A percentile compares a stretch with the other conserved stretches of the same genome.
phyloP scores from a whole-genome alignment of 92 coral and sea anemone genomes.

The Hydrozoanthus gracilis region DNA sequence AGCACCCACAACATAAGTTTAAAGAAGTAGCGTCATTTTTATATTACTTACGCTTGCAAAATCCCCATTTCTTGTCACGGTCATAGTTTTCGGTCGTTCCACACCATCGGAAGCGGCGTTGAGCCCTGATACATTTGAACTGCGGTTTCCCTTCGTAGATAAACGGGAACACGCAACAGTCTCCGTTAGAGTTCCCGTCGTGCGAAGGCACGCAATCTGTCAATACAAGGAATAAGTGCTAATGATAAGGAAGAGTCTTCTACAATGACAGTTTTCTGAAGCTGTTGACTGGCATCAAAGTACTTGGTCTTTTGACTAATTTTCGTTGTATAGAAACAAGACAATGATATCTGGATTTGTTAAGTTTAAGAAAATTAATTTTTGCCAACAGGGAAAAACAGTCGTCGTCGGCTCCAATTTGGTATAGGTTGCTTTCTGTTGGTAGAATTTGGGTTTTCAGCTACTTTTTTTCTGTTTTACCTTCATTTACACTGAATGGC shows the following conservation, averaged over 20 bases:
- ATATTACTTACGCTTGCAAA: conserved; percentile 89
- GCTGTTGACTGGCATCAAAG: too few relatives aligned
- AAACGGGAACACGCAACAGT: conserved; percentile 92
- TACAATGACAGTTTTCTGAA: not conserved
- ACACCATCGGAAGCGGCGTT: conserved; percentile 89
- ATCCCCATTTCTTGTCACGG: conserved; percentile 93
- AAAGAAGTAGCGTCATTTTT: not conserved
- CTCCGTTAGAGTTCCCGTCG: conserved; percentile 91
- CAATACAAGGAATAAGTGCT: not conserved
- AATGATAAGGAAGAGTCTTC: not conserved
- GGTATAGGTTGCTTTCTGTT: too few relatives aligned
- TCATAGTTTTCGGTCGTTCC: conserved; percentile 82
- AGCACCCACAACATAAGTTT: too few relatives aligned
- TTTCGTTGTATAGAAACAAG: too few relatives aligned
- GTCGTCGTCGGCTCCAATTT: too few relatives aligned
- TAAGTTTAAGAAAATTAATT: too few relatives aligned
- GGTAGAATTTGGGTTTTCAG: too few relatives aligned
- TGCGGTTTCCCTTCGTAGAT: conserved; percentile 72
- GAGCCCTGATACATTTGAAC: conserved; percentile 87
- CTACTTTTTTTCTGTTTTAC: too few relatives aligned
- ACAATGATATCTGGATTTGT: too few relatives aligned
- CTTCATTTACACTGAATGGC: too few relatives aligned
- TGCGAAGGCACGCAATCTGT: conserved; percentile 94
- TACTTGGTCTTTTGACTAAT: too few relatives aligned
- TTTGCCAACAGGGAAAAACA: too few relatives aligned